Evolutionary conservation across 1,140 invertebrate genomes (phyloP), one percentile per base, ranked within the genome.

Genomic region (Diprion similis): DNA sequence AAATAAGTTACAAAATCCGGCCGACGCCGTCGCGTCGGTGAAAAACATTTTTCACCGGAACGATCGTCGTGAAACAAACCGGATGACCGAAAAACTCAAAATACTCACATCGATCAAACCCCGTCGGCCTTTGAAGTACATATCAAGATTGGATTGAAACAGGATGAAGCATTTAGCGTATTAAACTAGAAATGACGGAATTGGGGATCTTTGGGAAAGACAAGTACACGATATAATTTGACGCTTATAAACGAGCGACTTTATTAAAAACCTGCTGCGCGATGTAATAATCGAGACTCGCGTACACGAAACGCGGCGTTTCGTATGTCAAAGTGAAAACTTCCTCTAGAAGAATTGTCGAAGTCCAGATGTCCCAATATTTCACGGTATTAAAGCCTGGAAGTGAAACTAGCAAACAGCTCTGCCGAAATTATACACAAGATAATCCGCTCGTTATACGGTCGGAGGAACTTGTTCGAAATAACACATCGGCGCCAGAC

Each of bases 31-130:
- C 24, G 8, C 51, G 66, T 19, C 18, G 3, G 66, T 19, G 66
- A 68, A 7, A 68, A 13, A 6, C 66, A 68, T 68, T 68, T 68
- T 11, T 68, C 66, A 68, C 18, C 4, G 13, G 66, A 68, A 19
- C 66, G 24, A 37, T 68, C 66, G 6, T 68, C 37, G 37, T 45
- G 66, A 68, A 68, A 68, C 37, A 68, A 68, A 68, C 37, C 66
- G 37, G 37, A 45, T 45, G 37, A 68, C 66, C 18, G 15, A 68
- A 18, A 45, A 68, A 45, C 66, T 68, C 37, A 68, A 68, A 68
- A 68, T 68, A 68, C 66, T 13, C 37, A 0, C 17, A 68, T 68
- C 37, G 18, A 68, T 68, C 66, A 17, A 18, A 11, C 66, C 17
- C 4, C 18, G 18, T 68, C 18, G 17, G 66, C 66, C 24, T 68